Evolutionary conservation across 2,113 vertebrate genomes (phyloP).

Genomic region (Anas platyrhynchos): DNA sequence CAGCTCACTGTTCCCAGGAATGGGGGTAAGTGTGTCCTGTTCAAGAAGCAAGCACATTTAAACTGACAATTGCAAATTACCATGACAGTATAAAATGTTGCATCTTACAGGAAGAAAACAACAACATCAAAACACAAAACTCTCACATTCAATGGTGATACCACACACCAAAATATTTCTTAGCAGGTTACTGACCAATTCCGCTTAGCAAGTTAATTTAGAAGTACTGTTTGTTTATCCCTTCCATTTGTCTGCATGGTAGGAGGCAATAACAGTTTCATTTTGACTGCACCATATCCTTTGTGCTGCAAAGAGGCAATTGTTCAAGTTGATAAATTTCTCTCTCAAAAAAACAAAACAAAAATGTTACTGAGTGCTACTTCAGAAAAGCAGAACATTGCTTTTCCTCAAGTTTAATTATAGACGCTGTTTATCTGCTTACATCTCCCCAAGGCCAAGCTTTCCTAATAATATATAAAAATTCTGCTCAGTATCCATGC

Average conservation of each 20-base stretch:
- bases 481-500: not conserved
- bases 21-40: not conserved
- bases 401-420: not conserved
- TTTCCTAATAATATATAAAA: not conserved
- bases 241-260: not conserved
- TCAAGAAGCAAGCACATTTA: not conserved
- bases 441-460: not conserved
- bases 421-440: not conserved
- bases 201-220: not conserved
- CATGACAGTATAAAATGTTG: not conserved
- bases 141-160: not conserved
- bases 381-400: not conserved
- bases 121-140: not conserved
- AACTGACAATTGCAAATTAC: not conserved
- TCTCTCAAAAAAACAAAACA: not conserved
- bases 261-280: not conserved
- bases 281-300: not conserved
- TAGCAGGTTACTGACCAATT: not conserved
- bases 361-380: conserved; percentile 18
- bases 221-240: not conserved
- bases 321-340: conserved; percentile 52
- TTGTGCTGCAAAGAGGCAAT: conserved; percentile 11
- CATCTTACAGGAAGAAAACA: not conserved
- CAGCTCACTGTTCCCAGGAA: not conserved
- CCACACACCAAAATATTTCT: not conserved